Conservation (phyloP, 2,888 invertebrate genomes). For the Ophioninae sp. region DNA sequence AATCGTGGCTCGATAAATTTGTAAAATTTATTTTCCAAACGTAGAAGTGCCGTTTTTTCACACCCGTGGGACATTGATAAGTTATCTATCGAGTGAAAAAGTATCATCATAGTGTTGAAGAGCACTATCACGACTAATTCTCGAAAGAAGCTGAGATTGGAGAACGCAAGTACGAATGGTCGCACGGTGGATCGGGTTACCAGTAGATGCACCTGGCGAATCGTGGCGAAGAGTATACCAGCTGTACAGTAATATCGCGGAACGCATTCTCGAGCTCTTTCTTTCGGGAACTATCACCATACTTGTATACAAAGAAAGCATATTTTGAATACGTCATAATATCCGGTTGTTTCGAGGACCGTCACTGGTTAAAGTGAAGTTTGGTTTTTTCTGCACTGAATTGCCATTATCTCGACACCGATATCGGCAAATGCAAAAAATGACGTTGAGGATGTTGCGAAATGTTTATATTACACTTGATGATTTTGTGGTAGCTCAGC, state of each 20-base stretch:
- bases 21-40: not conserved
- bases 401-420: too few species aligned
- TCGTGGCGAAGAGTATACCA: conserved; percentile 62
- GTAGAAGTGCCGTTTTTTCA: conserved; percentile 9
- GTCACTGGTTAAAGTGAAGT: not conserved
- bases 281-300: conserved; percentile 14
- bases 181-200: conserved; percentile 73
- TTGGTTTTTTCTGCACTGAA: too few species aligned
- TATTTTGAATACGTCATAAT: not conserved
- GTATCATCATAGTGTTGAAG: conserved; percentile 42
- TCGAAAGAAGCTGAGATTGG: conserved; percentile 47
- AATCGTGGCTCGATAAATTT: not conserved
- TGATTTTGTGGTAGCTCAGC: too few species aligned
- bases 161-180: conserved; percentile 64
- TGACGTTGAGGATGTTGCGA: too few species aligned
- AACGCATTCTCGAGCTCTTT: conserved; percentile 36
- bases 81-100: conserved; percentile 18
- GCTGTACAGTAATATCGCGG: conserved; percentile 64
- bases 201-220: conserved; percentile 52
- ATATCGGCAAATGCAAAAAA: too few species aligned
- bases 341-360: not conserved
- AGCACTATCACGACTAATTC: conserved; percentile 6
- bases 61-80: conserved; percentile 12
- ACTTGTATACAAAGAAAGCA: not conserved
- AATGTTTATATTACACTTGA: too few species aligned